Conservation (phyloP, 2,888 invertebrate species). For the Drosophila neoperkinsi region DNA sequence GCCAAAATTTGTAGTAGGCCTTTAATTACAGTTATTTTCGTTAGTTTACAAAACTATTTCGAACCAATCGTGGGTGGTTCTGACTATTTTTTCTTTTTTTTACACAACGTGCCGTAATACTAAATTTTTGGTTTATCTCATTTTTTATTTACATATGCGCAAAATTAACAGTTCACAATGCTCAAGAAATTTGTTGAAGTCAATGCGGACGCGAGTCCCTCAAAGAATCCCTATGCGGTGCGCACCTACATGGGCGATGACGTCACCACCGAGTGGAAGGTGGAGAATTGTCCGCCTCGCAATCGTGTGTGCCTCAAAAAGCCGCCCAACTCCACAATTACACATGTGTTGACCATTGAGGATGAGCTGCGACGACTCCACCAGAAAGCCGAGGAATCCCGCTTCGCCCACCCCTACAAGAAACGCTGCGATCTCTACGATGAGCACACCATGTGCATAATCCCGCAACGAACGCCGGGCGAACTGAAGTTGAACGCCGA, state of each 20-base stretch:
- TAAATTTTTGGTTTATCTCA: constrained; percentile 54
- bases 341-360: constrained; percentile 79
- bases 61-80: constrained; percentile 19
- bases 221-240: constrained; percentile 79
- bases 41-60: background rate
- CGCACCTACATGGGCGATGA: constrained; percentile 79
- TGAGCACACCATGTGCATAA: constrained; percentile 68
- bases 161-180: constrained; percentile 70
- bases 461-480: constrained; percentile 66
- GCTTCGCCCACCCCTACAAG: constrained; percentile 61
- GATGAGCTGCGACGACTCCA: constrained; percentile 79
- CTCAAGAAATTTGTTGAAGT: constrained; percentile 81
- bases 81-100: constrained; percentile 4
- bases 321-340: constrained; percentile 63
- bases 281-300: constrained; percentile 61
- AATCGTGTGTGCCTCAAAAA: constrained; percentile 62
- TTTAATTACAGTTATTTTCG: background rate
- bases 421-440: constrained; percentile 69
- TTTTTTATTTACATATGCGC: constrained; percentile 13
- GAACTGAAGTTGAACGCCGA: constrained; percentile 69
- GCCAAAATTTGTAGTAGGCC: constrained; percentile 50
- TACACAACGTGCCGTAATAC: constrained; percentile 30
- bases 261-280: constrained; percentile 64
- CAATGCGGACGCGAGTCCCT: constrained; percentile 71
- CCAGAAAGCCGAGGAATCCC: constrained; percentile 72